Evolutionary conservation across 2,113 vertebrate species (phyloP), one percentile per base, ranked within the genome.

Genomic region (Podarcis raffonei): DNA sequence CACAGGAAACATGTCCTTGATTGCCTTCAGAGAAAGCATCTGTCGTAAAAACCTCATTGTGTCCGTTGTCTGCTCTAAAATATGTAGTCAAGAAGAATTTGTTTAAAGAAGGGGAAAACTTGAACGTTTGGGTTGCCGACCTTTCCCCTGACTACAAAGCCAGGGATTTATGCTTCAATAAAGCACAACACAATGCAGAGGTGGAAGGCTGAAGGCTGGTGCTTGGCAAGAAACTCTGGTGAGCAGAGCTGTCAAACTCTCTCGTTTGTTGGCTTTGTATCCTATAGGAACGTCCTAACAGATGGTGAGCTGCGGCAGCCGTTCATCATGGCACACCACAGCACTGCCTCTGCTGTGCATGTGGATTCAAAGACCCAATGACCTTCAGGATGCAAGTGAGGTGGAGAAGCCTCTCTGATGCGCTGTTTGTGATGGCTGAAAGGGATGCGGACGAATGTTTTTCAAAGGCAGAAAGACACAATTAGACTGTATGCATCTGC

Each of bases 131-230:
- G 57, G 13, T 87, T 92, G 92, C 82, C 4, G 59, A 53, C 22
- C 83, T 0, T 1, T 53, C 74, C 91, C 92, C 84, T 65, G 42
- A 4, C 0, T 85, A 59, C 57, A 37, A 5, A 66, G 74, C 25
- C 2, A 20, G 20, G 30, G 57, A 2, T 62, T 92, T 87, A 81
- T 79, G 23, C 32, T 91, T 87, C 62, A 88, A 59, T 42, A 86
- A 90, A 9, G 37, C 22, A 8, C 59, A 71, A 90, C 88, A 7
- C 65, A 90, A 11, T 1, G 32, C 2, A 65, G 13, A 89, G 7
- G 57, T 74, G 65, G 23, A 86, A 77, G 35, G 81, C 30, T 89
- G 66, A 84, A 42, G 27, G 23, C 85, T 53, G 80, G 71, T 59
- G 18, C 13, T 18, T 86, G 35, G 12, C 75, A 18, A 32, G 78